Evolutionary conservation across 2,888 invertebrate species (phyloP), one percentile per base, ranked within the genome.

Genomic region (Protodeltote pygarga): DNA sequence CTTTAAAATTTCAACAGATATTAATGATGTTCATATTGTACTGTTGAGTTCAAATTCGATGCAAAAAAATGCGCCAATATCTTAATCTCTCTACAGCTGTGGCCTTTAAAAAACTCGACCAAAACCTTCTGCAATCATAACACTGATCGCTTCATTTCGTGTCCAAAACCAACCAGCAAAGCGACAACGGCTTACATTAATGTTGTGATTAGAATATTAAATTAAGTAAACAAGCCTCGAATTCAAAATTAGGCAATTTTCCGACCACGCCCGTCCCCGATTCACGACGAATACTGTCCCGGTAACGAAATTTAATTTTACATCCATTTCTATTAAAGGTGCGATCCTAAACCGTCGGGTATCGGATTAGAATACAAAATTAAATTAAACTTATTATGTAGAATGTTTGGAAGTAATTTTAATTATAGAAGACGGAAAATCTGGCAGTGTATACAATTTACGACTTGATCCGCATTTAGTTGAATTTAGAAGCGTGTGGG

Each of bases 171-270:
- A 45, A 40, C 34, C 44, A 31, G 9, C 25, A 33, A 23, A 32
- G 39, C 49, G 50, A 49, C 57, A 58, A 44, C 40, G 41, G 53
- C 49, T 41, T 55, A 52, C 50, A 58, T 54, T 55, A 50, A 40
- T 39, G 15, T 45, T 64, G 52, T 62, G 75, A 77, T 80, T 76
- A 74, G 76, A 80, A 81, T 81, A 73, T 73, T 71, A 77, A 80
- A 75, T 75, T 67, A 73, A 67, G 58, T 59, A 68, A 58, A 65
- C 54, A 57, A 64, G 62, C 52, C 57, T 59, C 49, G 67, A 68
- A 70, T 74, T 52, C 59, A 52, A 69, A 75, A 75, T 79, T 65
- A 73, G 70, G 57, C 46, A 64, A 72, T 71, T 75, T 69, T 59
- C 65, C 53, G 40, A 49, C 65, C 53, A 61, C 49, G 44, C 44